Evolutionary conservation across 2,797 vertebrate species (phyloP).

Genomic region (Lepidocolaptes lacrymiger): DNA sequence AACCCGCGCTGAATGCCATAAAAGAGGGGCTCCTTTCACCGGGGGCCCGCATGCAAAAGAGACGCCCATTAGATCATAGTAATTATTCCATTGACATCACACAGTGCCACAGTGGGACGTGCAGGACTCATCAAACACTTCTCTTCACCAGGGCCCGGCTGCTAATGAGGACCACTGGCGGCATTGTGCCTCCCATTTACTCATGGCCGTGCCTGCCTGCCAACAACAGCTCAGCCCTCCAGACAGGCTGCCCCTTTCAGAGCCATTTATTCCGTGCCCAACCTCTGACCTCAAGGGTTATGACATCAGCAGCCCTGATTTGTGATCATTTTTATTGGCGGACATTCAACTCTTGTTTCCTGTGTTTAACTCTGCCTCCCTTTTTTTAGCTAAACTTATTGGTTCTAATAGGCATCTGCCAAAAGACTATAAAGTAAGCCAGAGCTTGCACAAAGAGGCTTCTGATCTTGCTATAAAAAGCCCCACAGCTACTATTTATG

Average conservation of each 20-base stretch:
- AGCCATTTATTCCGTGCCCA: slow-evolving; percentile 74
- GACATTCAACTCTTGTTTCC: slow-evolving; percentile 82
- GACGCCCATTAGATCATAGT: slow-evolving; percentile 87
- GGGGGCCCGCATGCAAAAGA: slow-evolving; percentile 76
- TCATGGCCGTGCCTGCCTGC: slow-evolving; percentile 78
- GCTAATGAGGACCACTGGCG: slow-evolving; percentile 83
- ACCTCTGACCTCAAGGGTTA: slow-evolving; percentile 82
- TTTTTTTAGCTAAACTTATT: slow-evolving; percentile 72
- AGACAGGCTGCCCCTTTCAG: slow-evolving; percentile 82
- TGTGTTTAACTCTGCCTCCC: slow-evolving; percentile 78
- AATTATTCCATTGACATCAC: slow-evolving; percentile 84
- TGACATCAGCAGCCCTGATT: slow-evolving; percentile 83
- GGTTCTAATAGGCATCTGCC: slow-evolving; percentile 80
- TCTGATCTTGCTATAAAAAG: slow-evolving; percentile 76
- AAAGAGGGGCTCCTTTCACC: slow-evolving; percentile 79
- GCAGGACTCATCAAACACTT: slow-evolving; percentile 83
- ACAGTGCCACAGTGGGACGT: slow-evolving; percentile 80
- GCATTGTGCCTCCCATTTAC: slow-evolving; percentile 82
- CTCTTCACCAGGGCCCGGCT: slow-evolving; percentile 66
- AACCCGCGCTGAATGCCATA: slow-evolving; percentile 76
- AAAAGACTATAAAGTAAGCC: slow-evolving; percentile 77
- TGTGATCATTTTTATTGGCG: slow-evolving; percentile 84
- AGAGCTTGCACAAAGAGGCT: slow-evolving; percentile 78
- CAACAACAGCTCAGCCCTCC: slow-evolving; percentile 78
- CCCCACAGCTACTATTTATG: slow-evolving; percentile 76